phyloP scores from a whole-genome alignment of 1,140 invertebrate species.

The Papilio dardanus region DNA sequence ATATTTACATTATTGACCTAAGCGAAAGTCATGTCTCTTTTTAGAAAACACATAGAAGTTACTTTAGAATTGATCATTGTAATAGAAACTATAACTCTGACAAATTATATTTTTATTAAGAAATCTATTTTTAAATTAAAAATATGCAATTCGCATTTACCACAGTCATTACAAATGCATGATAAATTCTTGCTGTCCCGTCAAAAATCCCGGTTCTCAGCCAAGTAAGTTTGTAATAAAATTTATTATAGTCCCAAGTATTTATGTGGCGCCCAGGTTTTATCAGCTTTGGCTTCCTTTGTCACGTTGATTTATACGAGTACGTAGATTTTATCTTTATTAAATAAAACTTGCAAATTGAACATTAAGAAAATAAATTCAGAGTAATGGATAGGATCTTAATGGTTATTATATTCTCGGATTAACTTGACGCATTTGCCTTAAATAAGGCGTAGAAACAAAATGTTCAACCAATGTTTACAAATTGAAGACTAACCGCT shows the following conservation, averaged over 20 bases:
- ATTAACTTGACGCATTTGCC: constrained; percentile 4
- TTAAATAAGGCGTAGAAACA: not conserved
- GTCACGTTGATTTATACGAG: constrained; percentile 31
- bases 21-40: too few relatives aligned
- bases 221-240: constrained; percentile 3
- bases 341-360: constrained; percentile 30
- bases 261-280: constrained; percentile 26
- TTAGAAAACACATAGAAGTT: too few relatives aligned
- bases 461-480: not conserved
- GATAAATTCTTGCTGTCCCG: constrained; percentile 6
- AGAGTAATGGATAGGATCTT: constrained; percentile 28
- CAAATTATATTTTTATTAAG: not conserved
- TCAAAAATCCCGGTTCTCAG: constrained; percentile 21
- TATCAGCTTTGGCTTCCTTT: constrained; percentile 24
- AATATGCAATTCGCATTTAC: not conserved
- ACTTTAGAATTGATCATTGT: too few relatives aligned
- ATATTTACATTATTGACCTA: too few relatives aligned
- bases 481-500: too few relatives aligned
- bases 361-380: constrained; percentile 36
- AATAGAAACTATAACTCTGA: too few relatives aligned
- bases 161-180: not conserved
- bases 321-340: constrained; percentile 34
- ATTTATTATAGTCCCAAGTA: constrained; percentile 27
- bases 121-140: not conserved
- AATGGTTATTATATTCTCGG: constrained; percentile 27